A percentile compares a stretch with the other conserved stretches of the same genome.
Conservation (phyloP, 2,797 vertebrate genomes). For the Bryconaethiops microstoma region DNA sequence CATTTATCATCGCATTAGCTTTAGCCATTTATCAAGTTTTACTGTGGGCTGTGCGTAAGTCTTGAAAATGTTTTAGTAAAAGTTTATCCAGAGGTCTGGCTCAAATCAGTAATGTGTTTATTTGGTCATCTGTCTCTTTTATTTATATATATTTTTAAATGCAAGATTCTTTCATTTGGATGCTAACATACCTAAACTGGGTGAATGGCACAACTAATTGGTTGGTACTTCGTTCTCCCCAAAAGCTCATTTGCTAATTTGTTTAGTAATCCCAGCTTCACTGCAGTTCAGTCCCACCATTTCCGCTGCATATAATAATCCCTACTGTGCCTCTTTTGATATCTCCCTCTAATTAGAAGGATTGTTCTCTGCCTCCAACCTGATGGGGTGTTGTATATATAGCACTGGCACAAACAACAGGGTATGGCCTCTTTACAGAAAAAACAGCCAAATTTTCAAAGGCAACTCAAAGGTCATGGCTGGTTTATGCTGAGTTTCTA, state of each 20-base stretch:
- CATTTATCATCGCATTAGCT: constrained; percentile 66
- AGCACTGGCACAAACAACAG: constrained; percentile 30
- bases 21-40: constrained; percentile 70
- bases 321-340: constrained; percentile 1
- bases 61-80: constrained; percentile 50
- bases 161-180: too few species aligned
- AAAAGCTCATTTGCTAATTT: background rate
- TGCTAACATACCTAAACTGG: background rate
- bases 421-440: constrained; percentile 44
- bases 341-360: constrained; percentile 13
- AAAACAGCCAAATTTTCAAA: constrained; percentile 53
- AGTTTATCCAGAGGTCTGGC: constrained; percentile 33
- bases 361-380: constrained; percentile 3
- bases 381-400: constrained; percentile 27
- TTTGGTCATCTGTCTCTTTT: constrained; percentile 8
- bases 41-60: constrained; percentile 63
- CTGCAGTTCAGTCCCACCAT: background rate
- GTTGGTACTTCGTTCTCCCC: background rate
- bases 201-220: background rate
- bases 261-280: background rate
- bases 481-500: constrained; percentile 38
- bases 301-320: background rate
- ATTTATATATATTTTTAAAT: background rate
- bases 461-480: constrained; percentile 49
- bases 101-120: constrained; percentile 42